Evolutionary conservation across 2,888 invertebrate genomes (phyloP).

Genomic region (Plusia festucae): DNA sequence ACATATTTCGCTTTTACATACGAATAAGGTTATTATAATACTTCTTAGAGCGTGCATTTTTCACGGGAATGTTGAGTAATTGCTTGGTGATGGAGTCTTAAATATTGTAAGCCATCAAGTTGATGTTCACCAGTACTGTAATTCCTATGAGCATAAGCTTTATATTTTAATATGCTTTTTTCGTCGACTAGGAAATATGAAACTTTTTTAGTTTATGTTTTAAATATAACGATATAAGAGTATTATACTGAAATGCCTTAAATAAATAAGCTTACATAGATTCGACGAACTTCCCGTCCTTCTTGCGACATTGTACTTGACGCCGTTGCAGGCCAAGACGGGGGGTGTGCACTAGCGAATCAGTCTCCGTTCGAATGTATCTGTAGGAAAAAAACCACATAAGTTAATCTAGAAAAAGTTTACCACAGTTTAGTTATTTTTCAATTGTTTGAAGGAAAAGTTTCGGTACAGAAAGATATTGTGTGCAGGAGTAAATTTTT

Average conservation of each 20-base stretch:
- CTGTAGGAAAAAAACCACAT: constrained; percentile 42
- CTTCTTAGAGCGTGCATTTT: constrained; percentile 4
- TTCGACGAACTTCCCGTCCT: constrained; percentile 80
- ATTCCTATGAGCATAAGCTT: no score
- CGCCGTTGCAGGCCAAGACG: constrained; percentile 82
- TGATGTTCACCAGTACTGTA: neutral
- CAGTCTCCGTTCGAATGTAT: constrained; percentile 68
- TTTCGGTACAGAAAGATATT: no score
- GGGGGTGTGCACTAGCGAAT: constrained; percentile 84
- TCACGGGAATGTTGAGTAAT: constrained; percentile 3
- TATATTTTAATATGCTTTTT: no score
- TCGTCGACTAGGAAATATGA: no score
- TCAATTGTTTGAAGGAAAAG: no score
- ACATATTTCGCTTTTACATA: neutral
- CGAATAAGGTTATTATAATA: constrained; percentile 17
- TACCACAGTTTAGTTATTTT: no score
- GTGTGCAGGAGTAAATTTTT: neutral
- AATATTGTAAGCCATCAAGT: neutral
- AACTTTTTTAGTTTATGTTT: no score
- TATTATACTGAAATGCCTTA: no score
- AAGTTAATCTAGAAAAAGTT: neutral
- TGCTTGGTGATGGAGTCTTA: neutral
- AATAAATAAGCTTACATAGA: constrained; percentile 74
- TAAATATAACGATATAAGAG: no score
- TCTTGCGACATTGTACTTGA: constrained; percentile 82